phyloP scores from a whole-genome alignment of 1,140 invertebrate genomes.

The Chionoecetes opilio region DNA sequence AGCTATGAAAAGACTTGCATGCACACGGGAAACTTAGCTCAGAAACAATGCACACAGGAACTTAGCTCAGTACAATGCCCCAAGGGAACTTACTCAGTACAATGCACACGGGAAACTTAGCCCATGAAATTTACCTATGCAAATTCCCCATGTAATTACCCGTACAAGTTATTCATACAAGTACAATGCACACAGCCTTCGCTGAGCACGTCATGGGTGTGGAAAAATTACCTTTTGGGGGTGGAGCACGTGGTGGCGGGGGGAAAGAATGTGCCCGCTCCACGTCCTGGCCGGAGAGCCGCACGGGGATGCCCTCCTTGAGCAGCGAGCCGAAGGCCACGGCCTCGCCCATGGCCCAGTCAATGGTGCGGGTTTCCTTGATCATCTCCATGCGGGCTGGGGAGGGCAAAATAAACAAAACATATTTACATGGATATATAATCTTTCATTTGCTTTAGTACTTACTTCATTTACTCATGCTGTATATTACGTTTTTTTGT shows the following conservation, averaged over 20 bases:
- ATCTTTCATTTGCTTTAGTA: no score
- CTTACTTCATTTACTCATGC: no score
- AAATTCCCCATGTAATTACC: no score
- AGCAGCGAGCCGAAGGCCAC: conserved; percentile 98
- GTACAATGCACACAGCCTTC: neutral
- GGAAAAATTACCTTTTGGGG: conserved; percentile 81
- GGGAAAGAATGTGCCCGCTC: conserved; percentile 90
- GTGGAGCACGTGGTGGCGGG: conserved; percentile 81
- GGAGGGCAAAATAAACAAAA: neutral
- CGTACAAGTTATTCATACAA: conserved; percentile 42
- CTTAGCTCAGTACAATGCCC: no score
- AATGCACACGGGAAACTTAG: no score
- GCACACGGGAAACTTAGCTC: no score
- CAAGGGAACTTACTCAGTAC: no score
- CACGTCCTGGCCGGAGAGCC: conserved; percentile 98
- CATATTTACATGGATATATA: neutral
- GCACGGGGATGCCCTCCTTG: conserved; percentile 95
- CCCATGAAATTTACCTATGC: no score
- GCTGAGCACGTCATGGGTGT: no score
- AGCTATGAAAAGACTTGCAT: no score
- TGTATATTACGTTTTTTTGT: no score
- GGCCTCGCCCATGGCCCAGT: conserved; percentile 99
- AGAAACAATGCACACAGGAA: no score
- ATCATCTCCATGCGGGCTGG: conserved; percentile 95
- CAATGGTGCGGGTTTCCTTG: conserved; percentile 91